phyloP scores from a whole-genome alignment of 2,797 vertebrate genomes.

The Atherinosoma microstoma region DNA sequence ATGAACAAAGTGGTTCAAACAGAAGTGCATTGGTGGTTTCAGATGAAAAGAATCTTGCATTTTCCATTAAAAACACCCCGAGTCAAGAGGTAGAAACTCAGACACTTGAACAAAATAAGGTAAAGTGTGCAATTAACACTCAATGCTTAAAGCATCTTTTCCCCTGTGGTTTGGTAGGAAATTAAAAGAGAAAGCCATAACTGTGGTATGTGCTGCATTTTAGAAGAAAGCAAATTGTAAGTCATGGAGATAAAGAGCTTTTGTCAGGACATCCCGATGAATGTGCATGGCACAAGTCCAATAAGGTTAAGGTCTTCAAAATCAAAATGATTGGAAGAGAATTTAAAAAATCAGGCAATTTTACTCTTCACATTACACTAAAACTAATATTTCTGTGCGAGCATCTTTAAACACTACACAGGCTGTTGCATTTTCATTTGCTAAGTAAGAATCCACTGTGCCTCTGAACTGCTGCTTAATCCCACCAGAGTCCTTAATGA shows the following conservation, averaged over 20 bases:
- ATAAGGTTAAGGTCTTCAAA: neutral
- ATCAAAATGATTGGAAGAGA: neutral
- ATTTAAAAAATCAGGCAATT: neutral
- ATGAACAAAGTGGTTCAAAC: neutral
- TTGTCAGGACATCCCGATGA: neutral
- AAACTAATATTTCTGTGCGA: neutral
- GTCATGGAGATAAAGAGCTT: conserved; percentile 15
- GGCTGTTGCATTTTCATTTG: conserved; percentile 15
- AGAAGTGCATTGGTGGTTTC: neutral
- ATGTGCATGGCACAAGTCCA: neutral
- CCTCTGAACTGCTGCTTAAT: conserved; percentile 29
- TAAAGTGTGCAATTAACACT: conserved; percentile 39
- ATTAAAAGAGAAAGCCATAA: conserved; percentile 42
- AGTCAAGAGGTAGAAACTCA: conserved; percentile 11
- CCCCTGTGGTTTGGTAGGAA: conserved; percentile 28
- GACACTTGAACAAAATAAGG: conserved; percentile 29
- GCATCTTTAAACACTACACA: conserved; percentile 6
- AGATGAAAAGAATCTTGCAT: neutral
- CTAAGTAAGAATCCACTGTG: conserved; percentile 2
- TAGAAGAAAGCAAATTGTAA: conserved; percentile 11
- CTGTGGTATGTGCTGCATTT: neutral
- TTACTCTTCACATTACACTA: neutral
- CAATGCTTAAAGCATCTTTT: conserved; percentile 44
- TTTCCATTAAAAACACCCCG: neutral
- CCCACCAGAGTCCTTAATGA: conserved; percentile 33